These are phyloP conservation scores for Drosophila ironensis DNA, from an alignment of 1,140 invertebrate genomes.

Conservation along the genomic window DNA sequence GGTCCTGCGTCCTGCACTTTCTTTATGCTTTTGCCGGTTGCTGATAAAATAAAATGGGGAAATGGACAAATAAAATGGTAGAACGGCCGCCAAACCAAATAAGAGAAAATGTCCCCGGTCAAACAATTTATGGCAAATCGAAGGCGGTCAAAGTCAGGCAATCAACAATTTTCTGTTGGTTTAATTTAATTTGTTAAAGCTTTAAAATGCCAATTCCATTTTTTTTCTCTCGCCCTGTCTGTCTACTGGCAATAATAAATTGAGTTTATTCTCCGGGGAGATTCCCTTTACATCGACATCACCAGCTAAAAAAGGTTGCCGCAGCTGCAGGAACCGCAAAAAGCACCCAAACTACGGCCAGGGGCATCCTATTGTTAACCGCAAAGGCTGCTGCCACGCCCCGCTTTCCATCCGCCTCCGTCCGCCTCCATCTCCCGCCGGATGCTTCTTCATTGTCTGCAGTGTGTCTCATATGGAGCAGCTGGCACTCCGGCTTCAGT, in stretches of 20 bases:
- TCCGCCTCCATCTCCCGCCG: too few relatives aligned
- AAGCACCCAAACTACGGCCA: constrained; percentile 60
- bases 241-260: constrained; percentile 74
- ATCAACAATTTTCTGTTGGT: constrained; percentile 61
- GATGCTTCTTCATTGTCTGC: constrained; percentile 60
- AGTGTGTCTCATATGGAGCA: constrained; percentile 44
- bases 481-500: constrained; percentile 35
- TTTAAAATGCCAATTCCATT: constrained; percentile 73
- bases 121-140: constrained; percentile 57
- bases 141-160: constrained; percentile 37
- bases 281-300: not conserved
- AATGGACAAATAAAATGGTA: constrained; percentile 11
- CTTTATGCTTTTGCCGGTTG: not conserved
- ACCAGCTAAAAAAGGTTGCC: constrained; percentile 33
- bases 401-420: not conserved
- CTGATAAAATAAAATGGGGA: constrained; percentile 37
- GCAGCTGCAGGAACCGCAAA: constrained; percentile 54
- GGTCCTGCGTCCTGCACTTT: not conserved
- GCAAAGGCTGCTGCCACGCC: constrained; percentile 49
- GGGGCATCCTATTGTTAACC: constrained; percentile 69
- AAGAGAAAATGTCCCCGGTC: constrained; percentile 22
- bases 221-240: constrained; percentile 14
- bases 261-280: constrained; percentile 71
- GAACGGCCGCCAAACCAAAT: constrained; percentile 27
- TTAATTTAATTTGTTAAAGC: constrained; percentile 75